Percentiles rank a stretch among this genome's conserved stretches.
Conservation (phyloP, 2,888 invertebrate species). For the Ligdia adustata region DNA sequence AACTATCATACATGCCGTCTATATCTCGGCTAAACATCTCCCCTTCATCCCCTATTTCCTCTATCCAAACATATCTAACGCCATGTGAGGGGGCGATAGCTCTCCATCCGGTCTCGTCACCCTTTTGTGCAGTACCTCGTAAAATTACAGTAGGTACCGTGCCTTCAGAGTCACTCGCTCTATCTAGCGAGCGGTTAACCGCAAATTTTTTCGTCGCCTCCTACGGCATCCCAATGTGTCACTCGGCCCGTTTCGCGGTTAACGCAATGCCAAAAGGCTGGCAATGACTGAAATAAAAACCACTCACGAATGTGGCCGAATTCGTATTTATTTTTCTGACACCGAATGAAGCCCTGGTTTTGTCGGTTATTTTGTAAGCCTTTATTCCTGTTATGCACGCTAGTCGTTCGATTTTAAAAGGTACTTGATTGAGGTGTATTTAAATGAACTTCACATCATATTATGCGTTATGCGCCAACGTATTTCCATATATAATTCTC, state of each 20-base stretch:
- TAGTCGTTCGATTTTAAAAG: slow-evolving; percentile 11
- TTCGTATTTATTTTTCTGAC: slow-evolving; percentile 29
- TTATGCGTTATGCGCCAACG: slow-evolving; percentile 13
- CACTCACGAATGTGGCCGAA: slow-evolving; percentile 31
- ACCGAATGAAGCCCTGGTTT: slow-evolving; percentile 23
- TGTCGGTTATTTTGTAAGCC: slow-evolving; percentile 8
- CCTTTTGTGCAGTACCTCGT: slow-evolving; percentile 31
- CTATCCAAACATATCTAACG: slow-evolving; percentile 24
- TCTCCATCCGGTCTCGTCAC: slow-evolving; percentile 28
- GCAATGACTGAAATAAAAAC: slow-evolving; percentile 38
- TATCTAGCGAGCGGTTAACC: slow-evolving; percentile 35
- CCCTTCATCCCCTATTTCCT: slow-evolving; percentile 26
- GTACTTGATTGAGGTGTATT: slow-evolving; percentile 9
- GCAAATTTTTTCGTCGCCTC: slow-evolving; percentile 36
- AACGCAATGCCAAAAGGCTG: slow-evolving; percentile 35
- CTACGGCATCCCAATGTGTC: slow-evolving; percentile 33
- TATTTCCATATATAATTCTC: slow-evolving; percentile 18
- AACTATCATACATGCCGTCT: slow-evolving; percentile 14
- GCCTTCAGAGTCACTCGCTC: slow-evolving; percentile 26
- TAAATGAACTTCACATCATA: slow-evolving; percentile 2
- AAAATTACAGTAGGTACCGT: slow-evolving; percentile 29
- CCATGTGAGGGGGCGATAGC: slow-evolving; percentile 24
- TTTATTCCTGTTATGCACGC: slow-evolving; percentile 13
- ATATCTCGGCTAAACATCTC: slow-evolving; percentile 26
- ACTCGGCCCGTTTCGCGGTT: slow-evolving; percentile 33